These are phyloP conservation scores for Coleophora deauratella DNA, from an alignment of 2,888 invertebrate genomes.

Conservation along the genomic window DNA sequence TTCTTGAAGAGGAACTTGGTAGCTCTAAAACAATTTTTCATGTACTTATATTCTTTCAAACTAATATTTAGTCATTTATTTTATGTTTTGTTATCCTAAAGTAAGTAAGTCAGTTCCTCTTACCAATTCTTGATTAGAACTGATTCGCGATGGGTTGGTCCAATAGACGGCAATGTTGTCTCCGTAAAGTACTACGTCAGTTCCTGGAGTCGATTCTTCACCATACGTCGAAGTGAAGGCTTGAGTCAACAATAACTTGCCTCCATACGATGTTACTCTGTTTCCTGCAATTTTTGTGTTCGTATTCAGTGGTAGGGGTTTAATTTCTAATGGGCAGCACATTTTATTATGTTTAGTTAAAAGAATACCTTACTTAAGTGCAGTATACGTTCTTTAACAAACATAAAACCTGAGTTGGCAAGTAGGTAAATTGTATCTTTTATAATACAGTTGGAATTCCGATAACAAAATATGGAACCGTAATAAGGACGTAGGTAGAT, in stretches of 20 bases:
- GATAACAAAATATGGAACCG: too few relatives aligned
- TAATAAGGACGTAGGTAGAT: neutral
- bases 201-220: slow-evolving; percentile 73
- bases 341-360: too few relatives aligned
- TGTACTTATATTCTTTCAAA: neutral
- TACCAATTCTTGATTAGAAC: slow-evolving; percentile 76
- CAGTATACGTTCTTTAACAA: too few relatives aligned
- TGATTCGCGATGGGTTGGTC: slow-evolving; percentile 74
- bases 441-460: too few relatives aligned
- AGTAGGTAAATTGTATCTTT: too few relatives aligned
- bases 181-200: slow-evolving; percentile 87
- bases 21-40: slow-evolving; percentile 51
- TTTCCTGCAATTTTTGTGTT: slow-evolving; percentile 61
- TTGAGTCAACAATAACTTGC: slow-evolving; percentile 83
- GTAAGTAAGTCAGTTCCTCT: neutral
- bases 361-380: too few relatives aligned
- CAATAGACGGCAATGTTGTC: slow-evolving; percentile 85
- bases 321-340: too few relatives aligned
- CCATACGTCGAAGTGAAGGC: slow-evolving; percentile 75
- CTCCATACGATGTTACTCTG: slow-evolving; percentile 91
- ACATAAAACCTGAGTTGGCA: too few relatives aligned
- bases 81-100: neutral
- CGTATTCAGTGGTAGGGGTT: too few relatives aligned
- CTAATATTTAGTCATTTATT: neutral
- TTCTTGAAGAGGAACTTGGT: slow-evolving; percentile 78